phyloP scores from a whole-genome alignment of 2,888 invertebrate species.

The Acronicta leporina region DNA sequence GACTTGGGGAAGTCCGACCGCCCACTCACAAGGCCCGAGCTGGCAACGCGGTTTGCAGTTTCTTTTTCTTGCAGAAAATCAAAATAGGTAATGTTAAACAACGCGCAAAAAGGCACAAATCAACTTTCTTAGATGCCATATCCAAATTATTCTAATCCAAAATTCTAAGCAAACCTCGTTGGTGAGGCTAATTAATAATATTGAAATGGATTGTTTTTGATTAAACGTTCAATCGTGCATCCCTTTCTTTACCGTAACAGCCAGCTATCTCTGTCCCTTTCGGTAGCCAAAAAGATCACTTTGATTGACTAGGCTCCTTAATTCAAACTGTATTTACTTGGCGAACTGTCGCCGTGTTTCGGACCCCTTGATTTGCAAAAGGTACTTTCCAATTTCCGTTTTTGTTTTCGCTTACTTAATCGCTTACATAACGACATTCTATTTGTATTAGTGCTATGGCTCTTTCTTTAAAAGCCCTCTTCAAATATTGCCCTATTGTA shows the following conservation, averaged over 20 bases:
- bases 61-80: no score
- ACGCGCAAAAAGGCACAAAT: no score
- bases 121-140: conserved; percentile 28
- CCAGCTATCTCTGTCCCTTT: conserved; percentile 25
- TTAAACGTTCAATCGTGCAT: conserved; percentile 64
- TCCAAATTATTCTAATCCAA: conserved; percentile 34
- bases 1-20: no score
- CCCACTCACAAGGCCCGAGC: no score
- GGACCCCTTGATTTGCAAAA: conserved; percentile 50
- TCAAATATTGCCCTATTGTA: no score
- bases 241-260: conserved; percentile 42
- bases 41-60: no score
- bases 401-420: conserved; percentile 36
- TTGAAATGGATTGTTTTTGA: conserved; percentile 78
- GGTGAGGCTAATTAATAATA: conserved; percentile 75
- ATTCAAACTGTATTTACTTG: conserved; percentile 66
- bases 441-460: no score
- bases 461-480: no score
- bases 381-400: conserved; percentile 54
- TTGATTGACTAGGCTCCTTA: conserved; percentile 63
- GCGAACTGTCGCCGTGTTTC: conserved; percentile 63
- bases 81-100: no score
- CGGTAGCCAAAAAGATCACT: conserved; percentile 56
- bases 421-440: conserved; percentile 20
- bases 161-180: conserved; percentile 58